Evolutionary conservation across 1,140 invertebrate species (phyloP).

Genomic region (Magallana ariakensis): DNA sequence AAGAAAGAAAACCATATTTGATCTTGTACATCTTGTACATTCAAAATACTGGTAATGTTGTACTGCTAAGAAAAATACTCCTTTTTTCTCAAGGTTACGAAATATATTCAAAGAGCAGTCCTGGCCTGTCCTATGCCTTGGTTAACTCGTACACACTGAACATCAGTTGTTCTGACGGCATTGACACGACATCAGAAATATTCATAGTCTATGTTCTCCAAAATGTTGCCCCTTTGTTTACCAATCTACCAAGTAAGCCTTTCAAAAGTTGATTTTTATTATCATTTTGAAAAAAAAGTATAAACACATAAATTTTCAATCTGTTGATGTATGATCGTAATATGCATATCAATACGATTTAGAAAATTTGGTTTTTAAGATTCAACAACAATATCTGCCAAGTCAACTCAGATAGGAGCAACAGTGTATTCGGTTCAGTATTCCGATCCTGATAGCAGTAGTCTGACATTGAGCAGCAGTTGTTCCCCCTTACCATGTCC

Average conservation of each 20-base stretch:
- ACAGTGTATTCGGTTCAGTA: background rate
- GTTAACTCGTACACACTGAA: constrained; percentile 18
- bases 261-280: too few species aligned
- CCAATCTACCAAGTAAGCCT: constrained; percentile 14
- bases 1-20: too few species aligned
- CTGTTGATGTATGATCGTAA: too few species aligned
- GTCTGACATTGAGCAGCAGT: background rate
- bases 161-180: constrained; percentile 23
- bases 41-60: too few species aligned
- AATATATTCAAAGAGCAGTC: background rate
- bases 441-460: background rate
- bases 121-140: background rate
- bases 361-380: background rate
- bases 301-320: too few species aligned
- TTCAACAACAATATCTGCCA: background rate
- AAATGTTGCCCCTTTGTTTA: background rate
- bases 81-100: background rate
- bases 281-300: too few species aligned
- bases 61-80: background rate
- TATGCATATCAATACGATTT: too few species aligned
- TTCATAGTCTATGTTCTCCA: background rate
- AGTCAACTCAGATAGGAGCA: background rate
- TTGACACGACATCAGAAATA: background rate
- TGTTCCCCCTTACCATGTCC: constrained; percentile 26
- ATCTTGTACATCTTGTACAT: too few species aligned